Percentiles rank a stretch among this genome's conserved stretches.
Conservation (phyloP, 2,797 vertebrate genomes). For the Emydoidea blandingii region DNA sequence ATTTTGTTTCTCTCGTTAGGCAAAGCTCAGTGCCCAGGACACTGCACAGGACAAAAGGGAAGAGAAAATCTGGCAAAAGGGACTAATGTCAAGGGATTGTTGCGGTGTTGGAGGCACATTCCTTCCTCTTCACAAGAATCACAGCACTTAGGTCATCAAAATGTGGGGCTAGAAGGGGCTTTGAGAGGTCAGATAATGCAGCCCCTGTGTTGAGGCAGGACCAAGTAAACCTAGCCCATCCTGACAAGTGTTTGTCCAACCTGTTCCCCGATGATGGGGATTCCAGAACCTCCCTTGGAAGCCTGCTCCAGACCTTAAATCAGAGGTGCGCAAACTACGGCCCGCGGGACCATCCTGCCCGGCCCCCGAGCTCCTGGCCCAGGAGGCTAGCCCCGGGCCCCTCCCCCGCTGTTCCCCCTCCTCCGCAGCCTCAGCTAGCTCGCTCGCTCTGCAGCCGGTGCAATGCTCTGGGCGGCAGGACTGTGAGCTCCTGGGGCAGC, state of each 20-base stretch:
- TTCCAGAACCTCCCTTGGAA: neutral
- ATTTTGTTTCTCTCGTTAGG: neutral
- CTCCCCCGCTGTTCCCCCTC: too few relatives aligned
- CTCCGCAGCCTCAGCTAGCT: too few relatives aligned
- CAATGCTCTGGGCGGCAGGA: too few relatives aligned
- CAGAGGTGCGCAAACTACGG: too few relatives aligned
- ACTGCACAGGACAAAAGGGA: neutral
- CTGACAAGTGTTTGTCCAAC: neutral
- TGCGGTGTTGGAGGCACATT: too few relatives aligned
- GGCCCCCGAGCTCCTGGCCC: too few relatives aligned
- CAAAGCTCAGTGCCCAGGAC: neutral
- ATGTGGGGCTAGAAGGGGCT: neutral
- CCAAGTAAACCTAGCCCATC: neutral
- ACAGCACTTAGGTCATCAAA: neutral
- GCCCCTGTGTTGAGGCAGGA: neutral
- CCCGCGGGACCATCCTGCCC: too few relatives aligned
- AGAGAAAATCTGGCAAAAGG: neutral
- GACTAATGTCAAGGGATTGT: neutral
- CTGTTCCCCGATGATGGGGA: neutral
- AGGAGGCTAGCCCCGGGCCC: too few relatives aligned
- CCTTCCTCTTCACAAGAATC: neutral
- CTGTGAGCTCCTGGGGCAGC: too few relatives aligned
- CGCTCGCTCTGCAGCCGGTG: too few relatives aligned
- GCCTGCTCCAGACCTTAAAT: too few relatives aligned
- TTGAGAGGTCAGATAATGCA: neutral